Base-by-base conservation (phyloP, 1,140 invertebrate species). In the Aplysia californica region DNA sequence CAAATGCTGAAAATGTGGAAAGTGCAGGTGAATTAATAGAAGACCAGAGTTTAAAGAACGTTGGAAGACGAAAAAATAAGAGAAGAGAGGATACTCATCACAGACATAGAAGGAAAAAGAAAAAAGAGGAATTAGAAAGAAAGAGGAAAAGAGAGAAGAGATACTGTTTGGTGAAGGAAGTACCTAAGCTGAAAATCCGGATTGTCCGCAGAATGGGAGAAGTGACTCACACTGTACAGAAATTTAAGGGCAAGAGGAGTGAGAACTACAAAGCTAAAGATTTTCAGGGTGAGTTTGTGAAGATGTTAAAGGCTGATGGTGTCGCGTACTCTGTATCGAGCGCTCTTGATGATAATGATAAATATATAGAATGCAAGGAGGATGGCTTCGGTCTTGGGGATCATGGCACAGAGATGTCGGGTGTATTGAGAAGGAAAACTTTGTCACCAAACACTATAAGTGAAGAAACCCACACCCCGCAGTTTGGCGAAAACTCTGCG, bases 241-340 rank as follows among this genome's bases (percentile, higher is more conserved):
- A n/a, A n/a, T n/a, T n/a, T n/a, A 18, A 64, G 3, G 10, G 29
- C 59, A 29, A 10, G 59, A 15, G n/a, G 3, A 64, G 26, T 64
- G 59, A 33, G 23, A 5, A 39, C 33, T 67, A 67, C 10, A 2
- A 4, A 18, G 5, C 21, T 39, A 39, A n/a, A 4, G 69, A 59
- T 36, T 72, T 72, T 59, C 69, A 72, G 56, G 59, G 59, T n/a
- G 69, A 72, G 20, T 72, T 72, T 38, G n/a, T 72, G 31, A 72
- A 59, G 55, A 72, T 72, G 55, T 26, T 72, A 4, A 31, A 55
- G 1, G 36, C 33, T 3, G n/a, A 23, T 3, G 33, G 36, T 6
- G n/a, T 38, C 18, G 4, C 65, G 10, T 39, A n/a, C n/a, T n/a
- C n/a, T n/a, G n/a, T n/a, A n/a, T n/a, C n/a, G n/a, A n/a, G n/a